Base-by-base conservation (phyloP, 2,113 vertebrate species). In the Lathamus discolor region DNA sequence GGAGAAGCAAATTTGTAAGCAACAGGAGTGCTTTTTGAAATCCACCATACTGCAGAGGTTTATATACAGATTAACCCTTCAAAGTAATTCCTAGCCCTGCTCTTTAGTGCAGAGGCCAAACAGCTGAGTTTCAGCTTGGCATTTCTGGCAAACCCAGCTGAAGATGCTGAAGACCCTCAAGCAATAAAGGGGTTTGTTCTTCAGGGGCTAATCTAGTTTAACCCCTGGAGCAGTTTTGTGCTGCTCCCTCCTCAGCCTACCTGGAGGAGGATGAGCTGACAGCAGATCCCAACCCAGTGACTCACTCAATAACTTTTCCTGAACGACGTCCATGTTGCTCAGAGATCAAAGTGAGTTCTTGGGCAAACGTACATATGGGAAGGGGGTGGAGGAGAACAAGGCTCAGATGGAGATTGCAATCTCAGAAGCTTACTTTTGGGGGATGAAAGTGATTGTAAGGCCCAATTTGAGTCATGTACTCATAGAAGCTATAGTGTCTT, bases 371-470 rank as follows among this genome's bases (percentile, higher is more conserved):
- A n/a, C 57, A 12, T 29, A 2, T 63, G 80, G 73, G 74, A 82
- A 76, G 70, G 64, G 68, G 15, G 61, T 75, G 92, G 88, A 93
- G 94, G 83, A 77, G 88, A 86, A 54, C 95, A 94, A 88, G 94
- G 92, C 88, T 97, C 83, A 52, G 37, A 80, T 83, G 88, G 88
- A 70, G 89, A 51, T 35, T 39, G 52, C 39, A 81, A 9, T 33
- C 61, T 55, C 43, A 44, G 51, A 62, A 86, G 23, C 17, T 80
- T 59, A 41, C 20, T 57, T 84, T 64, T 37, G 11, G 22, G 25
- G 57, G 33, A 43, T 70, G 41, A 70, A 73, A 70, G 25, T 0
- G 13, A 15, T 9, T 33, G 17, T 14, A 39, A 75, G 55, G 72
- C 76, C 76, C 61, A 24, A 1, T 2, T 24, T 0, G 5, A 48